phyloP scores from a whole-genome alignment of 2,888 invertebrate species.

The Scaptomyza polygonia region DNA sequence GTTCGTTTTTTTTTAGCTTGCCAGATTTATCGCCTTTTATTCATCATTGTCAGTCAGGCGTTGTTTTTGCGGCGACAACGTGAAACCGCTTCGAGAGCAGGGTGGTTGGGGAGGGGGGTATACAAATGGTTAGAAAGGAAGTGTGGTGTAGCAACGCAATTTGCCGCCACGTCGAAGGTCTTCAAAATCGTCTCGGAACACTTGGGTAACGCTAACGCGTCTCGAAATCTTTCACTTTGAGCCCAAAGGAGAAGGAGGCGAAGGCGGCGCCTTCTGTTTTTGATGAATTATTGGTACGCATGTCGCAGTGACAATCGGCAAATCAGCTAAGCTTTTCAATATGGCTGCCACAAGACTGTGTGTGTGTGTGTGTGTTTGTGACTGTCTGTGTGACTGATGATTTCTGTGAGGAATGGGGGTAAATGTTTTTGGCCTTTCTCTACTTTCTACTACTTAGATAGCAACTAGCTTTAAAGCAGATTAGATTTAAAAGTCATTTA shows the following conservation, averaged over 20 bases:
- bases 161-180: constrained; percentile 76
- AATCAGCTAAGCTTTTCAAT: constrained; percentile 69
- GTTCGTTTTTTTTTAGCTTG: constrained; percentile 31
- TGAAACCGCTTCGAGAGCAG: constrained; percentile 66
- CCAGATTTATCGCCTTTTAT: constrained; percentile 78
- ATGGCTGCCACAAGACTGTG: constrained; percentile 29
- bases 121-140: neutral
- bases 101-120: neutral
- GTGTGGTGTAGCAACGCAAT: constrained; percentile 60
- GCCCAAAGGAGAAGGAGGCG: constrained; percentile 32
- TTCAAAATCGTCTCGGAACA: constrained; percentile 58
- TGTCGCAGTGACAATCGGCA: constrained; percentile 77
- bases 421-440: constrained; percentile 10
- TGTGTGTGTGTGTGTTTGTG: constrained; percentile 18
- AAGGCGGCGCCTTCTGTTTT: constrained; percentile 65
- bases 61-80: constrained; percentile 71
- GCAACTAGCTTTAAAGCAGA: constrained; percentile 53
- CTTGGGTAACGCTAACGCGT: constrained; percentile 44
- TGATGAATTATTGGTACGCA: constrained; percentile 79
- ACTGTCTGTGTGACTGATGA: constrained; percentile 57
- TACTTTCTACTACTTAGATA: neutral
- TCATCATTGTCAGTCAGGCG: constrained; percentile 75
- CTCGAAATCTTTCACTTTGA: constrained; percentile 51
- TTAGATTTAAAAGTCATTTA: constrained; percentile 75
- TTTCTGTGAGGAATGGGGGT: constrained; percentile 35